Evolutionary conservation across 1,140 invertebrate species (phyloP), one percentile per base, ranked within the genome.

Genomic region (Branchinecta lynchi): DNA sequence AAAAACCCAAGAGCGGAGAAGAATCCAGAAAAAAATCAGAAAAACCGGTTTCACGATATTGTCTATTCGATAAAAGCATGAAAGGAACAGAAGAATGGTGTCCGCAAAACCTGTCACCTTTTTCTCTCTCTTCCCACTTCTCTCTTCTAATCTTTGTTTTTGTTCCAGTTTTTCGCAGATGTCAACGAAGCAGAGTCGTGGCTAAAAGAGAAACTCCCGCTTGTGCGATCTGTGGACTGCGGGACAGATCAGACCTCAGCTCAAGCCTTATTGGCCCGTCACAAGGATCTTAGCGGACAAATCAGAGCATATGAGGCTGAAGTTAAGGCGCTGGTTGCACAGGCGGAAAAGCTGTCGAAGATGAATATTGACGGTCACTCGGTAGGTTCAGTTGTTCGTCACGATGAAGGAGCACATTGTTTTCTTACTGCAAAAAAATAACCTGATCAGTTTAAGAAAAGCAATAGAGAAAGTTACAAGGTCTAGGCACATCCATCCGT

Each of bases 101-200:
- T 32, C 32, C 32, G 5, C 32, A 32, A 32, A 32, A 5, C 32
- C 32, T 32, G 32, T 32, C 32, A 32, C 5, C 32, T 5, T 32
- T 32, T 32, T 32, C 32, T 32, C 2, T 32, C 32, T 32, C 32
- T 32, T 32, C 32, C 32, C 32, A 32, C 2, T 32, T 32, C 32
- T 32, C 32, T 32, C 32, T 32, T 32, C 32, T 32, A 32, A 32
- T 5, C 32, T 32, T 32, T 32, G 1, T 32, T 32, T 21, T 70
- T 20, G 60, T 69, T 76, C 15, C 83, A 93, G 83, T 96, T 94
- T 80, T 95, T 94, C 76, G 88, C 92, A 3, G 95, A 98, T 80
- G 94, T 93, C 0, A 97, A 98, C 78, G 96, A 99, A 77, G 90
- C 93, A 0, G 95, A 98, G 75, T 96, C 93, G 0, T 98, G 94